Evolutionary conservation across 2,797 vertebrate species (phyloP).

Genomic region (Coregonus ussuriensis): DNA sequence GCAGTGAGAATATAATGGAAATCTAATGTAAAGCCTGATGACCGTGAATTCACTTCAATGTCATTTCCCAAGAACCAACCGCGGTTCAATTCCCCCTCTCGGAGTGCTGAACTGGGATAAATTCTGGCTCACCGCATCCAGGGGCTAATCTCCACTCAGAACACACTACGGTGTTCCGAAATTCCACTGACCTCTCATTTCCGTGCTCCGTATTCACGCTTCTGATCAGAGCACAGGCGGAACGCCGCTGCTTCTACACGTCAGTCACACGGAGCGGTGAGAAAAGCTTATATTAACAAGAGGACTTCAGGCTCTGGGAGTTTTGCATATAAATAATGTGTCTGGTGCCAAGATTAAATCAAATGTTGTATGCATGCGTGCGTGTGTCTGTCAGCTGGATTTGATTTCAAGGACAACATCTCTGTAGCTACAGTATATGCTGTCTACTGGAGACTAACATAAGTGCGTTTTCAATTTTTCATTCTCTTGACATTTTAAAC

Average conservation of each 20-base stretch:
- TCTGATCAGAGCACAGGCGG: background rate
- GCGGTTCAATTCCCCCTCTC: conserved; percentile 63
- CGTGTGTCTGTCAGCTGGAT: conserved; percentile 28
- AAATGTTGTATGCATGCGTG: conserved; percentile 33
- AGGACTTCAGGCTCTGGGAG: conserved; percentile 55
- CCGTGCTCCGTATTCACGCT: conserved; percentile 41
- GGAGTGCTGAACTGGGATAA: conserved; percentile 62
- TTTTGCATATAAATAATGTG: conserved; percentile 75
- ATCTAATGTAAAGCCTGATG: conserved; percentile 69
- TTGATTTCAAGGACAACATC: conserved; percentile 59
- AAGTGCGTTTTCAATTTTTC: conserved; percentile 41
- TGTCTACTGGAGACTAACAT: background rate
- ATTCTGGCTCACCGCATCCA: conserved; percentile 35
- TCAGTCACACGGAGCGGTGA: conserved; percentile 59
- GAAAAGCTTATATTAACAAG: conserved; percentile 65
- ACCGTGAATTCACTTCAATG: conserved; percentile 70
- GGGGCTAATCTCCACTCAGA: conserved; percentile 61
- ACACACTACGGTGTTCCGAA: conserved; percentile 47
- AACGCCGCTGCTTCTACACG: conserved; percentile 32
- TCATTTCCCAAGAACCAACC: conserved; percentile 47
- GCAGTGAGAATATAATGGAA: conserved; percentile 49
- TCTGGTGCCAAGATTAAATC: conserved; percentile 61
- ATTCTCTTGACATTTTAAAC: conserved; percentile 51
- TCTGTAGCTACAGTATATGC: conserved; percentile 26
- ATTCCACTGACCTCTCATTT: conserved; percentile 65